Conservation (phyloP, 2,113 vertebrate genomes). For the Garra rufa region DNA sequence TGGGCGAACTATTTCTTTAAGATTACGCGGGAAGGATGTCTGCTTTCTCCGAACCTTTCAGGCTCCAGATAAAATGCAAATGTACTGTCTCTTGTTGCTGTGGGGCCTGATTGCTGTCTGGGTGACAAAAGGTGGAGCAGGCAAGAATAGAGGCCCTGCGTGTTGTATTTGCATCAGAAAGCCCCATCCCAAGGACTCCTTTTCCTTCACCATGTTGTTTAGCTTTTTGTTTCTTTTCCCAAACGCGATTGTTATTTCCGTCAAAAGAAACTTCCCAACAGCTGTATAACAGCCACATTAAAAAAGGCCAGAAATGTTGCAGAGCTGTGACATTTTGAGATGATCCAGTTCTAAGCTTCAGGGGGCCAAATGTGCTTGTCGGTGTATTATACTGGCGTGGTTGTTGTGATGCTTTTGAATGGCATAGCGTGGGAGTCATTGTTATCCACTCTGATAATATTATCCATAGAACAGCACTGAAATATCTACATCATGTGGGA, state of each 20-base stretch:
- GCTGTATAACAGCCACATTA: slow-evolving; percentile 13
- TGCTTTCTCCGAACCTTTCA: not conserved
- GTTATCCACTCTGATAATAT: slow-evolving; percentile 4
- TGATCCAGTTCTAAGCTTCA: not conserved
- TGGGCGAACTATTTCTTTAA: not conserved
- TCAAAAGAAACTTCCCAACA: slow-evolving; percentile 32
- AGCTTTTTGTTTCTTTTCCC: slow-evolving; percentile 46
- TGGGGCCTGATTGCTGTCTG: slow-evolving; percentile 46
- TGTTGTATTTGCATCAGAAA: slow-evolving; percentile 72
- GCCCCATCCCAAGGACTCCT: slow-evolving; percentile 47
- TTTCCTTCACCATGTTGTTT: slow-evolving; percentile 62
- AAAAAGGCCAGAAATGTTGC: not conserved
- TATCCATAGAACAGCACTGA: not conserved
- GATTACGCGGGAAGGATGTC: not conserved
- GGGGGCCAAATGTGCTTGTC: not conserved
- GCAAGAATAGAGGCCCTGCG: slow-evolving; percentile 57
- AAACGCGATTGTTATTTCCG: slow-evolving; percentile 52
- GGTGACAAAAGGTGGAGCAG: slow-evolving; percentile 51
- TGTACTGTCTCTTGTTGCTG: slow-evolving; percentile 36
- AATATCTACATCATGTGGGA: not conserved
- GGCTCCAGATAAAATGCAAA: slow-evolving; percentile 56
- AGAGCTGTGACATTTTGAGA: slow-evolving; percentile 5
- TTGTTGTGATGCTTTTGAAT: not conserved
- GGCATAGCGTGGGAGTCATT: not conserved
- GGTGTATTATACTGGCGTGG: slow-evolving; percentile 6